phyloP scores from a whole-genome alignment of 2,113 vertebrate species.

The Myrmecobius fasciatus region DNA sequence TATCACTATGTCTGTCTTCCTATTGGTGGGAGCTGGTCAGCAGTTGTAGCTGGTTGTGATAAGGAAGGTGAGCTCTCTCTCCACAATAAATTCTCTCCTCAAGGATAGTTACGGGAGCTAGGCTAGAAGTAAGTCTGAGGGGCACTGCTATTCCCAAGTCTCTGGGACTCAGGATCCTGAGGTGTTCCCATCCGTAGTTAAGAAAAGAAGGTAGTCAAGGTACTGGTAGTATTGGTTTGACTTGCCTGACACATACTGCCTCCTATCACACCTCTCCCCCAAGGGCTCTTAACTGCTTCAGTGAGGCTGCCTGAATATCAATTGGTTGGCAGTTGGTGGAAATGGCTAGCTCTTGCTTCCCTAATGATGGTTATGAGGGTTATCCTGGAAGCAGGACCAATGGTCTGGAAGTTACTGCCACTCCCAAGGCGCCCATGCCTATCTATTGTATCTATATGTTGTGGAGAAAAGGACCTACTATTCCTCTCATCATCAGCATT shows the following conservation, averaged over 20 bases:
- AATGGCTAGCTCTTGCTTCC: not conserved
- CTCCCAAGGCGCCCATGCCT: not conserved
- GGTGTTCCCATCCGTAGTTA: not conserved
- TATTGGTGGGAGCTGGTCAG: not conserved
- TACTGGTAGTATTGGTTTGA: not conserved
- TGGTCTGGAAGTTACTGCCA: not conserved
- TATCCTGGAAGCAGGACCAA: not conserved
- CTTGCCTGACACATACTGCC: not conserved
- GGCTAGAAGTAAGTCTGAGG: not conserved
- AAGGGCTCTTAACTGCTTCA: too few species aligned
- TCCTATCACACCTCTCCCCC: not conserved
- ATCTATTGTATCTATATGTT: not conserved
- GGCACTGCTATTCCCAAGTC: not conserved
- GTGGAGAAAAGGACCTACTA: not conserved
- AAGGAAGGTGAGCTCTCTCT: not conserved
- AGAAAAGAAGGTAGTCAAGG: not conserved
- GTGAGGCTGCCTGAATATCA: too few species aligned
- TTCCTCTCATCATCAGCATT: not conserved
- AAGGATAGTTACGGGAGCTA: not conserved
- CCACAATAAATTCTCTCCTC: not conserved
- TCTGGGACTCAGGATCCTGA: not conserved
- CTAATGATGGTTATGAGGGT: not conserved
- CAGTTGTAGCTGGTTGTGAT: not conserved
- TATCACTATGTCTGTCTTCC: not conserved
- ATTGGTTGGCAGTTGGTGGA: not conserved